phyloP scores from a whole-genome alignment of 2,113 vertebrate genomes.

The Corydoras sp. region DNA sequence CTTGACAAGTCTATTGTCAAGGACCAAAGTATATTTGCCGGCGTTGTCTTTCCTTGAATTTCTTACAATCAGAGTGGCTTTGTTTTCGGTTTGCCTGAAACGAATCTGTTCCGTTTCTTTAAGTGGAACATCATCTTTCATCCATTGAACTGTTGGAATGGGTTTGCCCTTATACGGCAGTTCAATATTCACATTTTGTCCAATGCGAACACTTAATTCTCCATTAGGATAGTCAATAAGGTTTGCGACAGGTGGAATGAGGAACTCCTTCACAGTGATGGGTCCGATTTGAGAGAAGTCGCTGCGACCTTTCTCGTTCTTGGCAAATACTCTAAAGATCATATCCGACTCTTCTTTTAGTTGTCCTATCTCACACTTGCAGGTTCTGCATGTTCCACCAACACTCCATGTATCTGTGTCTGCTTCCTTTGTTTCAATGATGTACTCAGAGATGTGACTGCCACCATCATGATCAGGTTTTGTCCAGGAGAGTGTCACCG shows the following conservation, averaged over 20 bases:
- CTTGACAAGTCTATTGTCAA: slow-evolving; percentile 83
- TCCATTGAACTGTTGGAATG: slow-evolving; percentile 84
- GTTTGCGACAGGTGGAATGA: slow-evolving; percentile 84
- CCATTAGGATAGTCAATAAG: slow-evolving; percentile 85
- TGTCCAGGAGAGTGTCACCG: slow-evolving; percentile 84
- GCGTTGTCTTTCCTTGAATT: slow-evolving; percentile 87
- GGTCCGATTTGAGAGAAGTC: slow-evolving; percentile 82
- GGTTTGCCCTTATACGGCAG: slow-evolving; percentile 95
- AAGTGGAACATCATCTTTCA: slow-evolving; percentile 84
- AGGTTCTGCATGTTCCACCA: slow-evolving; percentile 79
- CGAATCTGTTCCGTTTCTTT: slow-evolving; percentile 91
- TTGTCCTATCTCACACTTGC: slow-evolving; percentile 78
- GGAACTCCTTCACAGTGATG: slow-evolving; percentile 83
- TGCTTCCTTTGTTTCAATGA: slow-evolving; percentile 83
- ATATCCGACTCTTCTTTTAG: slow-evolving; percentile 81
- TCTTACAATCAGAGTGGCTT: slow-evolving; percentile 83
- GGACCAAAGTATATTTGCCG: slow-evolving; percentile 89
- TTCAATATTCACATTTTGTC: slow-evolving; percentile 88
- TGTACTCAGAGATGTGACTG: slow-evolving; percentile 87
- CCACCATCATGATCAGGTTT: slow-evolving; percentile 95
- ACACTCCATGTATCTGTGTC: slow-evolving; percentile 77
- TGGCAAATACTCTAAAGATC: slow-evolving; percentile 89
- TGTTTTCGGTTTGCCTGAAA: slow-evolving; percentile 91
- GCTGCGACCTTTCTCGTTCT: slow-evolving; percentile 92
- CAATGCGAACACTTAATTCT: slow-evolving; percentile 84